Conservation (phyloP, 1,140 invertebrate species). For the Sarcophaga bullata region DNA sequence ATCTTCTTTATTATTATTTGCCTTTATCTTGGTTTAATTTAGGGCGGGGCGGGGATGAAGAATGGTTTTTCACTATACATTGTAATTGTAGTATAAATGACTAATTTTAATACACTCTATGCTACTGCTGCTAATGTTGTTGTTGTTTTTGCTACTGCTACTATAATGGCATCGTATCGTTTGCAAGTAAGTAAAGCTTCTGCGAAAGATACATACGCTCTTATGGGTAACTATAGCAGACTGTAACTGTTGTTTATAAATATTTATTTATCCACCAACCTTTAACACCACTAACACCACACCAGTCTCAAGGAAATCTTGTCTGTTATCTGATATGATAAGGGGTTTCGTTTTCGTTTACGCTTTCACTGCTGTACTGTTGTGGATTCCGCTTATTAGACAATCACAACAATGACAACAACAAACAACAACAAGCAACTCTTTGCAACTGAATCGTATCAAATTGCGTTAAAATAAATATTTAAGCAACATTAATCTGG, state of each 20-base stretch:
- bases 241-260: background rate
- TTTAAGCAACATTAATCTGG: conserved; percentile 32
- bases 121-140: too few species aligned
- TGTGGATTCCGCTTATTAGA: background rate
- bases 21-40: too few species aligned
- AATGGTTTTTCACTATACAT: too few species aligned
- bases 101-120: conserved; percentile 1
- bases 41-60: too few species aligned
- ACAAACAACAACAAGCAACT: background rate
- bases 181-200: background rate
- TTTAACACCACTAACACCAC: background rate
- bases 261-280: background rate
- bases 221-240: too few species aligned
- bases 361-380: background rate
- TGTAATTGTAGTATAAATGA: background rate
- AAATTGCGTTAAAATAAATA: conserved; percentile 35
- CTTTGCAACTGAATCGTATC: conserved; percentile 15
- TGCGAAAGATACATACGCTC: background rate
- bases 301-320: background rate
- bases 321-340: conserved; percentile 8
- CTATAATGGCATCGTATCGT: background rate
- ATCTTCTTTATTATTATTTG: too few species aligned
- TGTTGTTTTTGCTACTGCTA: background rate
- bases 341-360: background rate
- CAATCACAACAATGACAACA: too few species aligned